Percentiles rank a stretch among this genome's conserved stretches.
phyloP scores from a whole-genome alignment of 2,888 invertebrate species.

The Uropetala carovei region DNA sequence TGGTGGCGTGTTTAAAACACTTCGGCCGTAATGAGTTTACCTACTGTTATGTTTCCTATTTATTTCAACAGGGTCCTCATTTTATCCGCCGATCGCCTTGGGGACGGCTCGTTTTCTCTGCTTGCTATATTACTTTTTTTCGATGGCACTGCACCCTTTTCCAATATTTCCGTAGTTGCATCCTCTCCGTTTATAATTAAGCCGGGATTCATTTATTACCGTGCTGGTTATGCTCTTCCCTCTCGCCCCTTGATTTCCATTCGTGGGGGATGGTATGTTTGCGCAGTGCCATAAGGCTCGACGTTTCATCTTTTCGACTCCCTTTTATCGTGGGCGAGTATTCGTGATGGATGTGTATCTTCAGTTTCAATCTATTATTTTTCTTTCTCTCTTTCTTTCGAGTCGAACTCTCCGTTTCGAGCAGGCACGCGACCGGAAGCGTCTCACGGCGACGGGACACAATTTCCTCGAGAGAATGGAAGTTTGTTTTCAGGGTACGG shows the following conservation, averaged over 20 bases:
- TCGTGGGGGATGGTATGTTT: background rate
- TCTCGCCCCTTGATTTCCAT: background rate
- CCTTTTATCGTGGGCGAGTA: background rate
- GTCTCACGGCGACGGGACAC: background rate
- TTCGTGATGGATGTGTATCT: background rate
- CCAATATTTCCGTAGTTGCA: background rate
- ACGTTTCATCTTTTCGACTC: background rate
- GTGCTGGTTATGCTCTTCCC: background rate
- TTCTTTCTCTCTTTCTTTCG: background rate
- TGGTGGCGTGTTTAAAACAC: too few species aligned
- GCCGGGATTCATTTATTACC: background rate
- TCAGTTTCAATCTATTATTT: background rate
- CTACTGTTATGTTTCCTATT: too few species aligned
- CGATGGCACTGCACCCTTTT: too few species aligned
- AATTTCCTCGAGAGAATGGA: background rate
- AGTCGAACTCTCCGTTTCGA: background rate
- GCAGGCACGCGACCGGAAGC: constrained; percentile 4
- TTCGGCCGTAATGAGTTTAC: too few species aligned
- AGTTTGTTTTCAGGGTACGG: background rate
- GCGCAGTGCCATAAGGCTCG: background rate
- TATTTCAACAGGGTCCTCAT: too few species aligned
- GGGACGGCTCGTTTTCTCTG: too few species aligned
- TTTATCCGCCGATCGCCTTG: too few species aligned
- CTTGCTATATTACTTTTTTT: too few species aligned
- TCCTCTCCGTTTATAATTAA: background rate